Evolutionary conservation across 2,113 vertebrate genomes (phyloP), one percentile per base, ranked within the genome.

Genomic region (Notarius quadriscutis): DNA sequence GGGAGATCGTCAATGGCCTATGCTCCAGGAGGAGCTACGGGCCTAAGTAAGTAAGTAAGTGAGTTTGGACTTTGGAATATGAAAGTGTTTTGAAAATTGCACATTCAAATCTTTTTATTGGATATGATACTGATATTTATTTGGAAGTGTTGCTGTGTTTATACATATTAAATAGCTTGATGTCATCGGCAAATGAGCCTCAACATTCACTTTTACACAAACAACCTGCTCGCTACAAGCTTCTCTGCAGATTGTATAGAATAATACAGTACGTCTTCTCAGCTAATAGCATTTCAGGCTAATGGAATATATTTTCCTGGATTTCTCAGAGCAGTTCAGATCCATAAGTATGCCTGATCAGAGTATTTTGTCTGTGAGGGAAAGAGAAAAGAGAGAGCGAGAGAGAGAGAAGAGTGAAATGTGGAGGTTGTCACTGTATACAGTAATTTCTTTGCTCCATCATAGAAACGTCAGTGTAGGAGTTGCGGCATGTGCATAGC

Each of bases 381-480:
- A 51, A n/a, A 41, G 58, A 41, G 81, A 67, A 2, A 50, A 25
- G 7, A 20, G 12, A 55, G 25, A 57, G 30, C 1, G 27, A 41
- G 34, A 60, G 65, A 72, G 63, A 72, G 34, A 50, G 20, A 18
- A 41, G n/a, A 57, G 25, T 2, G 60, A 55, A 84, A 58, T 71
- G 67, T 84, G 83, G 51, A 84, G 83, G 83, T 74, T 84, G 82
- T 86, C 71, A 80, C 53, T 83, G 55, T 72, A 75, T 63, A 62
- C 69, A 83, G 58, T 83, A 74, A 90, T 78, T 83, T 75, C 51
- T 81, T 86, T 71, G 83, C 78, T 51, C 67, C 15, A 20, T 50
- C 79, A 71, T 34, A 77, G 81, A 60, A 48, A 86, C 84, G 57
- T 72, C 71, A 69, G 84, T 85, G 84, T 86, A 77, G 81, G 84